Evolutionary conservation across 2,888 invertebrate species (phyloP).

Genomic region (Stegophylla sp.): DNA sequence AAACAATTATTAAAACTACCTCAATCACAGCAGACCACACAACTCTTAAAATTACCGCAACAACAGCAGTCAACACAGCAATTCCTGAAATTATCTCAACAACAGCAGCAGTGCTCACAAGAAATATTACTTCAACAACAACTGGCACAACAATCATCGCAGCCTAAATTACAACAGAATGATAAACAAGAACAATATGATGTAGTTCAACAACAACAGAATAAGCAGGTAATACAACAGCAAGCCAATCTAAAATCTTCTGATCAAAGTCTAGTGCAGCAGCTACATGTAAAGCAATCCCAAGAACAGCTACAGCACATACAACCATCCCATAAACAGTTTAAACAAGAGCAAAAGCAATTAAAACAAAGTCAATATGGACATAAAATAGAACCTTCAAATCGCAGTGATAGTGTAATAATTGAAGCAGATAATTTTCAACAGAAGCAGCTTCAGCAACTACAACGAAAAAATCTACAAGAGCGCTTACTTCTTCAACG

Average conservation of each 20-base stretch:
- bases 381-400: not conserved
- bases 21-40: not conserved
- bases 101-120: slow-evolving; percentile 11
- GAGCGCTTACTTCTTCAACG: not conserved
- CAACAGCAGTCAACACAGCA: no score
- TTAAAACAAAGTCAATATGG: not conserved
- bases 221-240: not conserved
- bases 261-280: not conserved
- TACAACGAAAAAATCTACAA: slow-evolving; percentile 2
- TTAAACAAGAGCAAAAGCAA: not conserved
- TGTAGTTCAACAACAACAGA: not conserved
- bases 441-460: not conserved
- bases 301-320: slow-evolving; percentile 24
- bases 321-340: slow-evolving; percentile 9
- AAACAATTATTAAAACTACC: slow-evolving; percentile 11
- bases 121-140: slow-evolving; percentile 8
- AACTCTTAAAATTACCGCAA: not conserved
- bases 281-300: not conserved
- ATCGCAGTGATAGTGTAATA: not conserved
- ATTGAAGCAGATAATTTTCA: slow-evolving; percentile 4
- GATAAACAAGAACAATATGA: not conserved
- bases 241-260: not conserved
- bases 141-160: not conserved
- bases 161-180: not conserved
- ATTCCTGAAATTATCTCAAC: no score